phyloP scores from a whole-genome alignment of 2,888 invertebrate genomes.

The Mystacides longicornis region DNA sequence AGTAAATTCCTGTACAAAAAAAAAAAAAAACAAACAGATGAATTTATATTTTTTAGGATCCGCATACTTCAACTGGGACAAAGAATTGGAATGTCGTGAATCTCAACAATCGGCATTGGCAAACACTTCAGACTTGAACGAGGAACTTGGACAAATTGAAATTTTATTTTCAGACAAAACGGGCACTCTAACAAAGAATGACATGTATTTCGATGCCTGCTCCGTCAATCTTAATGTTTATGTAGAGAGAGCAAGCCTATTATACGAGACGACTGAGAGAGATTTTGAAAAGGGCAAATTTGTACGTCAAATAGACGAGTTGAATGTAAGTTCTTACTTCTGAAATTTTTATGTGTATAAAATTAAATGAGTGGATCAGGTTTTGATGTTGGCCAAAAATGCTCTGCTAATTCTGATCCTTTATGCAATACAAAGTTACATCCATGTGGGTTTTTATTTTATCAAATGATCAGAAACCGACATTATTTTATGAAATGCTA shows the following conservation, averaged over 20 bases:
- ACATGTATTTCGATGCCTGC: slow-evolving; percentile 73
- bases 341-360: no score
- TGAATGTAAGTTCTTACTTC: slow-evolving; percentile 42
- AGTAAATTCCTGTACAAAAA: no score
- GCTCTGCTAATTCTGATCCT: no score
- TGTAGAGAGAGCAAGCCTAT: slow-evolving; percentile 50
- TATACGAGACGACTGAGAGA: slow-evolving; percentile 41
- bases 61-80: slow-evolving; percentile 70
- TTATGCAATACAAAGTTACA: no score
- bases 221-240: slow-evolving; percentile 57
- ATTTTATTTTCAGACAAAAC: slow-evolving; percentile 81
- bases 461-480: no score
- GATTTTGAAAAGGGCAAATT: slow-evolving; percentile 29
- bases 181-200: slow-evolving; percentile 77
- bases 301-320: slow-evolving; percentile 33
- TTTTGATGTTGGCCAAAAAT: no score
- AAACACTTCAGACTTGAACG: slow-evolving; percentile 80
- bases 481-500: no score
- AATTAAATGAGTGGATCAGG: no score
- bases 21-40: no score
- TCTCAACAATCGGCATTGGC: slow-evolving; percentile 61
- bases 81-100: slow-evolving; percentile 55
- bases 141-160: slow-evolving; percentile 78
- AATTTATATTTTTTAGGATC: slow-evolving; percentile 45
- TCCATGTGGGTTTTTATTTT: no score